These are phyloP conservation scores for Microtus ochrogaster DNA, from an alignment of 2,113 vertebrate genomes.

Conservation along the genomic window DNA sequence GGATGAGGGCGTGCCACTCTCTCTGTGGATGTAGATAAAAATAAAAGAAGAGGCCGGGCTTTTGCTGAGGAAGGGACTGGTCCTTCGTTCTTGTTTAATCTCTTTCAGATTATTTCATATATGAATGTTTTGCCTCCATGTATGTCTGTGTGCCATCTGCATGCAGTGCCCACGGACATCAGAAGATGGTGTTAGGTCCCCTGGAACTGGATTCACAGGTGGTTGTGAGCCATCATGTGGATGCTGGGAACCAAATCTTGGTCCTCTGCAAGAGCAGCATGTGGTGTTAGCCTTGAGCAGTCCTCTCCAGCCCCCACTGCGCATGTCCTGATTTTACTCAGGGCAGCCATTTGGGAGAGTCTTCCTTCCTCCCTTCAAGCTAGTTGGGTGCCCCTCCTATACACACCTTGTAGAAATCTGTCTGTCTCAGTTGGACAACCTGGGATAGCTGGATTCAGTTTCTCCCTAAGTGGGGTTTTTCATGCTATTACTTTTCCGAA, in stretches of 20 bases:
- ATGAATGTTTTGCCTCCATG: neutral
- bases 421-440: neutral
- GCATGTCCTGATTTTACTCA: neutral
- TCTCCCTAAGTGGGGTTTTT: neutral
- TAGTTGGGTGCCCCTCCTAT: neutral
- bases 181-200: neutral
- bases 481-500: neutral
- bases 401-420: neutral
- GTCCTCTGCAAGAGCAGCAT: neutral
- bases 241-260: neutral
- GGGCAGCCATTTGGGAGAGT: neutral
- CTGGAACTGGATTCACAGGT: neutral
- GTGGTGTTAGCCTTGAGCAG: neutral
- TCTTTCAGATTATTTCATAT: neutral
- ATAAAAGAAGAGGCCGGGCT: neutral
- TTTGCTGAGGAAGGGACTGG: neutral
- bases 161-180: neutral
- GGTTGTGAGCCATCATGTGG: neutral
- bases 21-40: neutral
- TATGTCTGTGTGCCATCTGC: neutral
- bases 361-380: neutral
- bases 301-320: neutral
- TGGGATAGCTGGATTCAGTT: neutral
- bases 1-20: neutral
- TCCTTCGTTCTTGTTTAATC: neutral